These are phyloP conservation scores for Rachycentron canadum DNA, from an alignment of 2,797 vertebrate genomes.

Conservation along the genomic window DNA sequence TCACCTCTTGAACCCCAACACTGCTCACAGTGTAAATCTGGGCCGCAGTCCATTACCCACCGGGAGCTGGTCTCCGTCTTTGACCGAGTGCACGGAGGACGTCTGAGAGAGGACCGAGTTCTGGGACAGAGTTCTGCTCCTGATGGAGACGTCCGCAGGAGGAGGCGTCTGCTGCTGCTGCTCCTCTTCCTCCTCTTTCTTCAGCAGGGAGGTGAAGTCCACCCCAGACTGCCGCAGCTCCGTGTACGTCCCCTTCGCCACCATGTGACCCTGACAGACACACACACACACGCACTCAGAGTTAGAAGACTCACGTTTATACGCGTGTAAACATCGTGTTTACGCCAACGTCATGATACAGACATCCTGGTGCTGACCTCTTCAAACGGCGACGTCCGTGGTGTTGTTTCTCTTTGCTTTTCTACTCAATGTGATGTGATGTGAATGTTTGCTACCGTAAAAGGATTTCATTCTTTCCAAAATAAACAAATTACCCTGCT, in stretches of 20 bases:
- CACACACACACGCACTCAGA: not conserved
- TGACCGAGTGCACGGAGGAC: conserved; percentile 88
- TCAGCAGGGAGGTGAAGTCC: conserved; percentile 94
- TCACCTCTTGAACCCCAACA: no score
- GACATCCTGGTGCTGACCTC: no score
- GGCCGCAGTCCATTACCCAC: no score
- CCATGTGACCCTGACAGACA: conserved; percentile 89
- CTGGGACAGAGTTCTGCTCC: conserved; percentile 90
- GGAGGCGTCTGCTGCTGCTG: conserved; percentile 45
- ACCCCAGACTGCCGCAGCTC: conserved; percentile 92
- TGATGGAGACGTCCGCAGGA: conserved; percentile 57
- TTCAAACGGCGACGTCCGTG: not conserved
- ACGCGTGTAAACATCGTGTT: not conserved
- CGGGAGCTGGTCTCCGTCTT: conserved; percentile 86
- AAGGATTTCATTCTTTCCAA: not conserved
- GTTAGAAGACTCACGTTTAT: not conserved
- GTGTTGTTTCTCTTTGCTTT: not conserved
- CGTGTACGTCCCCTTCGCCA: conserved; percentile 91
- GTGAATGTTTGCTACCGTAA: no score
- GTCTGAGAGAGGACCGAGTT: conserved; percentile 89
- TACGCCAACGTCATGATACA: not conserved
- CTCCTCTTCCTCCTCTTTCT: conserved; percentile 89
- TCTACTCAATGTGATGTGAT: not conserved
- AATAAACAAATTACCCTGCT: not conserved
- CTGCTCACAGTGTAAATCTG: no score